A percentile compares a stretch with the other conserved stretches of the same genome.
Conservation (phyloP, 2,113 vertebrate genomes). For the Heterotilapia buettikoferi region DNA sequence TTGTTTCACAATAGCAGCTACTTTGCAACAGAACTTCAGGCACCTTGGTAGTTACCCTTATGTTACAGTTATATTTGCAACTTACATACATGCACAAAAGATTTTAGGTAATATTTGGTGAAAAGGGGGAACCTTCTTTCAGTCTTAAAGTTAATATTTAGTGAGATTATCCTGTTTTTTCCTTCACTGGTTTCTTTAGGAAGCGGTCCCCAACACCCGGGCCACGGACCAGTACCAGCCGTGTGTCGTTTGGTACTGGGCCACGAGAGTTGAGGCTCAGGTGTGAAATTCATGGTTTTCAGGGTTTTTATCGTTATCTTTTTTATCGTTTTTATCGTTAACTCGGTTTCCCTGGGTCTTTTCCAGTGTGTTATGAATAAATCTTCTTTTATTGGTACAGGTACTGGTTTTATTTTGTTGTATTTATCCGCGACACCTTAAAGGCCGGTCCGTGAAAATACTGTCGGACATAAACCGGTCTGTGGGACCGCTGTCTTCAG, state of each 20-base stretch:
- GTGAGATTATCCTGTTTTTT: rapidly evolving
- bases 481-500: neutral
- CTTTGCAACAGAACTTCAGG: neutral
- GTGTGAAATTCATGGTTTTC: neutral
- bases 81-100: neutral
- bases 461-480: neutral
- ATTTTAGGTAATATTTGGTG: neutral
- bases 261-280: rapidly evolving
- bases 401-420: neutral
- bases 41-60: neutral
- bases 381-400: neutral
- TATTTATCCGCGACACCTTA: neutral
- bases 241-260: rapidly evolving
- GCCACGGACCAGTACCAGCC: rapidly evolving
- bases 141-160: neutral
- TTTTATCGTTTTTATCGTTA: rapidly evolving
- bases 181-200: neutral
- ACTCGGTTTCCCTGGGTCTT: rapidly evolving
- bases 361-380: neutral
- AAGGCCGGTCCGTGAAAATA: neutral
- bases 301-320: rapidly evolving
- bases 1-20: neutral
- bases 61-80: neutral
- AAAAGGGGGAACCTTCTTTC: neutral
- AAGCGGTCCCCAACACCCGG: neutral